Evolutionary conservation across 1,140 invertebrate genomes (phyloP), one percentile per base, ranked within the genome.

Genomic region (Ectropis grisescens): DNA sequence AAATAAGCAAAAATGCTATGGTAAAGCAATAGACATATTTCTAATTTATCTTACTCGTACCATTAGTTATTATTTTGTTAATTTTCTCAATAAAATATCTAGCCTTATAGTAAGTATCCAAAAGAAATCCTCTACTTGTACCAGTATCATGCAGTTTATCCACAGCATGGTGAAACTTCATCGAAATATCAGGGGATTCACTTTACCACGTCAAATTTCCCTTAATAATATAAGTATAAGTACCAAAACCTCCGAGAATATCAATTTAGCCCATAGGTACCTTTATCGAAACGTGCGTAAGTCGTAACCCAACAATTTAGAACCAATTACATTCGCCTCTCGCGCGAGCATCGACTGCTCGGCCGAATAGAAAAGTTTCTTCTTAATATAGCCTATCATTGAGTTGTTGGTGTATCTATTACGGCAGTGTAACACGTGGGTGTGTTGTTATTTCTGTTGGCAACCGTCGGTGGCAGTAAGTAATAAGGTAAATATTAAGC

Each of bases 401-500:
- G 38, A 52, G 52, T 46, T 37, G 41, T 11, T 39, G 29, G 53
- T 37, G 40, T 47, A 44, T 54, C 33, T 47, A 52, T 49, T 32
- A 41, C 37, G 29, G 50, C 33, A 19, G 44, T 36, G 52, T 59
- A 42, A 27, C 4, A 22, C 33, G 64, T 68, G 47, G 61, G 64
- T 48, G 56, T 65, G 54, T 65, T 71, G n/a, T 70, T 70, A 61
- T 69, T 66, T 64, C 58, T n/a, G n/a, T n/a, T 62, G 48, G 37
- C 29, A 29, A 41, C 54, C 57, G 67, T 74, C 52, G 56, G 55
- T 51, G 51, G 64, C 50, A 69, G 61, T 66, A 67, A 74, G 62
- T 68, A 62, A 70, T 72, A 67, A 70, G 38, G 65, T 65, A 78
- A 74, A 72, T 59, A 70, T 66, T 68, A 55, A 56, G 50, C 57